Evolutionary conservation across 35 echinoderm and acorn worm genomes (phyloP).

Genomic region (Acanthaster planci): DNA sequence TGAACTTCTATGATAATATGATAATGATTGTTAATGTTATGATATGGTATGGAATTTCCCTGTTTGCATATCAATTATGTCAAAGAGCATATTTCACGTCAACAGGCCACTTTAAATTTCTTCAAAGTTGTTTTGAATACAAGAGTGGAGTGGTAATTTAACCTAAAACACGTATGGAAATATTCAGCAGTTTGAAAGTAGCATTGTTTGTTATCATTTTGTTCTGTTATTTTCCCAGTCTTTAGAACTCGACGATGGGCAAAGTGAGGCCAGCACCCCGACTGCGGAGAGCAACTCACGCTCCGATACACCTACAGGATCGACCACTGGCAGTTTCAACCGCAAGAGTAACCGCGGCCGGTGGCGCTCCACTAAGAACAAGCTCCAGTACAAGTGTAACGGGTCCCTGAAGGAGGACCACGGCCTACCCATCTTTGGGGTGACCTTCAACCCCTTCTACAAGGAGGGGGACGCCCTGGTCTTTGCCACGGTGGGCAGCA

Average conservation of each 20-base stretch:
- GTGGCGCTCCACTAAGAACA: constrained; percentile 55
- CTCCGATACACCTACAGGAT: constrained; percentile 83
- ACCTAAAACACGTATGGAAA: neutral
- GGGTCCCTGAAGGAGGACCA: constrained; percentile 91
- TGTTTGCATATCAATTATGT: no score
- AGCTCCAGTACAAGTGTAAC: constrained; percentile 81
- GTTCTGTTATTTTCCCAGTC: constrained; percentile 17
- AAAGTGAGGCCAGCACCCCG: constrained; percentile 82
- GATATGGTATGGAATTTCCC: no score
- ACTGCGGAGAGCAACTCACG: constrained; percentile 82
- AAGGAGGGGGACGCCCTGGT: constrained; percentile 78
- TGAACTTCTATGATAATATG: no score
- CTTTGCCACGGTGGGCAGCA: constrained; percentile 89
- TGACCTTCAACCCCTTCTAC: constrained; percentile 71
- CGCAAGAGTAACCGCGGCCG: constrained; percentile 44
- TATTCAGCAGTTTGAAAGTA: neutral
- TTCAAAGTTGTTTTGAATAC: no score
- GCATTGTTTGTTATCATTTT: neutral
- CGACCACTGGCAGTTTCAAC: constrained; percentile 12
- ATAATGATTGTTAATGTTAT: no score
- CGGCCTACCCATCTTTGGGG: constrained; percentile 95
- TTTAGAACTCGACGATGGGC: constrained; percentile 74
- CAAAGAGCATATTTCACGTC: no score
- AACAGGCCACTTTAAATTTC: no score
- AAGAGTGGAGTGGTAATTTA: no score